phyloP scores from a whole-genome alignment of 2,888 invertebrate species.

The Troides aeacus region DNA sequence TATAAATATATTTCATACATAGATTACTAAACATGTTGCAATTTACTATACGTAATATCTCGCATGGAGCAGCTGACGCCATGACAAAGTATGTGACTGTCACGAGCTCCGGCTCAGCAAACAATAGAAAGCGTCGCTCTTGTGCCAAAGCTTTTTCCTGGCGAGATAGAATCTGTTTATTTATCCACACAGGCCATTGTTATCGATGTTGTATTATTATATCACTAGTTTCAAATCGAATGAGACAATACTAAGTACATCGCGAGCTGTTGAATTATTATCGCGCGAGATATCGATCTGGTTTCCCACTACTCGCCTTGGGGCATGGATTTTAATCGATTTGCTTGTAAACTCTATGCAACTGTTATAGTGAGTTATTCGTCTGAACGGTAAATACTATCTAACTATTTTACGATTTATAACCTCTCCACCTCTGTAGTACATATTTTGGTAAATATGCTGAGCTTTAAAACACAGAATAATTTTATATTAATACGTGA shows the following conservation, averaged over 20 bases:
- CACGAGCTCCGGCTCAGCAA: constrained; percentile 18
- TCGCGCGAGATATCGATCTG: constrained; percentile 29
- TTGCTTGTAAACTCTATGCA: constrained; percentile 21
- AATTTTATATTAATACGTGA: not conserved
- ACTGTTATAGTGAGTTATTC: constrained; percentile 16
- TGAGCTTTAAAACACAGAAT: no score
- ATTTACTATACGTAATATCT: constrained; percentile 10
- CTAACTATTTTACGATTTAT: constrained; percentile 21
- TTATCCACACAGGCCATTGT: constrained; percentile 28
- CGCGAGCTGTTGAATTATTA: constrained; percentile 30
- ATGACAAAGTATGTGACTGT: constrained; percentile 18
- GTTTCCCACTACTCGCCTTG: constrained; percentile 22
- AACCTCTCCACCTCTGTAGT: not conserved
- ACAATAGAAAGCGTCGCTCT: constrained; percentile 28
- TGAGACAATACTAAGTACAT: constrained; percentile 28
- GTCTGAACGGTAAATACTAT: constrained; percentile 17
- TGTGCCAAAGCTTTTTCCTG: constrained; percentile 23
- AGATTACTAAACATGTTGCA: not conserved
- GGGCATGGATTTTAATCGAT: constrained; percentile 28
- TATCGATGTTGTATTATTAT: constrained; percentile 28
- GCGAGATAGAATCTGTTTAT: constrained; percentile 28
- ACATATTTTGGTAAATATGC: no score
- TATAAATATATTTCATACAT: not conserved
- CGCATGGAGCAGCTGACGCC: constrained; percentile 7
- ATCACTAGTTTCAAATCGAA: constrained; percentile 28